A percentile compares a stretch with the other conserved stretches of the same genome.
phyloP scores from a whole-genome alignment of 2,888 invertebrate genomes.

The Tridacna gigas region DNA sequence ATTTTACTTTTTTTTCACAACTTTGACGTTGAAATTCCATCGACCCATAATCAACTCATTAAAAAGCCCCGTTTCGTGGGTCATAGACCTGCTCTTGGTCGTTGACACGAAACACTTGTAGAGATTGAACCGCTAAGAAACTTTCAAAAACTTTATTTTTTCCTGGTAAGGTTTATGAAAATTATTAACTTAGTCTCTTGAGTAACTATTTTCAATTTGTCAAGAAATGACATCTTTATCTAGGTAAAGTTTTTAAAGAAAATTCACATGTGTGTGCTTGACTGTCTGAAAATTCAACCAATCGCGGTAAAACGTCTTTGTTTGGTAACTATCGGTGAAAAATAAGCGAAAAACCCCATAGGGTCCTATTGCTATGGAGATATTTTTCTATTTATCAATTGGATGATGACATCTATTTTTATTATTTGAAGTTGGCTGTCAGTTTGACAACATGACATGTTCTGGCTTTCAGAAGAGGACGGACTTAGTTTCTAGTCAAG shows the following conservation, averaged over 20 bases:
- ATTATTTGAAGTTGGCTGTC: too few relatives aligned
- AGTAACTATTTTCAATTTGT: too few relatives aligned
- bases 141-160: neutral
- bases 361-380: too few relatives aligned
- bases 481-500: too few relatives aligned
- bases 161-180: too few relatives aligned
- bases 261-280: constrained; percentile 2
- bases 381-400: too few relatives aligned
- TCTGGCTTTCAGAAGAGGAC: too few relatives aligned
- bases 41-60: constrained; percentile 13
- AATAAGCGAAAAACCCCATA: neutral
- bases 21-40: neutral
- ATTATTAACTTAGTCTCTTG: too few relatives aligned
- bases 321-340: neutral
- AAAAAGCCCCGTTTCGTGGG: constrained; percentile 30
- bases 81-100: constrained; percentile 37
- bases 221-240: too few relatives aligned
- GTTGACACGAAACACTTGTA: constrained; percentile 36
- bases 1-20: neutral
- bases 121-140: neutral
- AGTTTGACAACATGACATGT: too few relatives aligned
- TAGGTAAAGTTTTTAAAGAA: neutral
- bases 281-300: neutral
- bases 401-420: too few relatives aligned
- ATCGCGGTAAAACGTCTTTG: neutral